Percentiles rank a stretch among this genome's conserved stretches.
Evolutionary conservation across 2,113 vertebrate genomes (phyloP).

Genomic region (Acanthisitta chloris): DNA sequence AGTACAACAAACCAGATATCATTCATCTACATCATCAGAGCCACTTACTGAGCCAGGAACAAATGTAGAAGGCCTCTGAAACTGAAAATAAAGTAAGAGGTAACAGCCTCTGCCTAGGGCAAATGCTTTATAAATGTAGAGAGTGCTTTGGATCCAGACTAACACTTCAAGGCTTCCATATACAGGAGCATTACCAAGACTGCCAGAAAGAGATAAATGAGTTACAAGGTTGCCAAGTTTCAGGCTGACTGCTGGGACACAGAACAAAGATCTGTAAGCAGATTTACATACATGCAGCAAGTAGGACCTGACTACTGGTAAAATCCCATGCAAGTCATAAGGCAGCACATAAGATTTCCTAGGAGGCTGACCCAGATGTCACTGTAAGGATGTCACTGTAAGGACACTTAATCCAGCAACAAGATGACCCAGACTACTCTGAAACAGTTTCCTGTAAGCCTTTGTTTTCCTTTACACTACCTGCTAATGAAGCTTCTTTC

Average conservation of each 20-base stretch:
- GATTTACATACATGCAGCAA: background rate
- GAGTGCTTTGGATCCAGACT: background rate
- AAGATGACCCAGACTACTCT: accelerated
- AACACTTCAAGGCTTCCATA: background rate
- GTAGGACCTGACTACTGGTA: background rate
- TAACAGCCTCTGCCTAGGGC: background rate
- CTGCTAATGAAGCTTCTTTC: background rate
- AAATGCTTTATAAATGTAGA: background rate
- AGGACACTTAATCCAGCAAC: background rate
- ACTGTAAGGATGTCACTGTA: background rate
- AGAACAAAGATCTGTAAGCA: background rate
- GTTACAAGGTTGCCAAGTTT: background rate
- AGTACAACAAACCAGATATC: background rate
- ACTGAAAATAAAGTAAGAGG: background rate
- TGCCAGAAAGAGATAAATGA: background rate
- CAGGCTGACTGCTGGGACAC: background rate
- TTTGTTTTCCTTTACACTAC: background rate
- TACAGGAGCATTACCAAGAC: background rate
- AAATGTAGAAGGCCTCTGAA: background rate
- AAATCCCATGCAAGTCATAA: background rate
- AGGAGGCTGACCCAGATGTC: background rate
- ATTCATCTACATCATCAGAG: background rate
- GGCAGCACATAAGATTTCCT: background rate
- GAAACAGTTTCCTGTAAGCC: background rate
- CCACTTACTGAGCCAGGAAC: background rate